phyloP scores from a whole-genome alignment of 30 jellyfish, hydroid and myxozoan genomes.

The Phacellophora camtschatica region DNA sequence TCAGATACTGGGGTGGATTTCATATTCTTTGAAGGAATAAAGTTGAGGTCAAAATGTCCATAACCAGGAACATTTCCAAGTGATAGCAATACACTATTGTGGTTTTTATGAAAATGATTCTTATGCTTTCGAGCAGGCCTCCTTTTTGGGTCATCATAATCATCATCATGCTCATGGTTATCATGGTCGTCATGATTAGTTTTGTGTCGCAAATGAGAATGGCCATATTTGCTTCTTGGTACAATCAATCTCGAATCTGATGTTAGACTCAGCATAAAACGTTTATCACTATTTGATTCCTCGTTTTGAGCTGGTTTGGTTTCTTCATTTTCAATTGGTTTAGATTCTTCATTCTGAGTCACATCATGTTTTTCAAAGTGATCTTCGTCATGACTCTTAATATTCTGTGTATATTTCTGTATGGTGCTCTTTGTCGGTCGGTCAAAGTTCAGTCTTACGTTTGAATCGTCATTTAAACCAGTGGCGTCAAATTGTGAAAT shows the following conservation, averaged over 20 bases:
- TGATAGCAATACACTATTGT: not conserved
- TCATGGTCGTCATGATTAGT: not conserved
- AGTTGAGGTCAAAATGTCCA: conserved; percentile 1
- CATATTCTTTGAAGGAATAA: not conserved
- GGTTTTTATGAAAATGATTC: not conserved
- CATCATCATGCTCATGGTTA: not conserved
- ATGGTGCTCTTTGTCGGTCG: conserved; percentile 43
- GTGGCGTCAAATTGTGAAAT: not conserved
- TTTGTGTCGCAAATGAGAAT: not conserved
- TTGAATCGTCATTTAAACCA: not conserved
- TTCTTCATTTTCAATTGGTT: not conserved
- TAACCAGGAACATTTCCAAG: not conserved
- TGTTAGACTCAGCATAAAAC: conserved; percentile 22
- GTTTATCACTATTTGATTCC: not conserved
- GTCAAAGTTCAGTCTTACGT: not conserved
- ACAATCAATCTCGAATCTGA: not conserved
- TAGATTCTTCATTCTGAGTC: not conserved
- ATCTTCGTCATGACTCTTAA: not conserved
- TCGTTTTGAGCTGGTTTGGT: not conserved
- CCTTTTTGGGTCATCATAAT: not conserved
- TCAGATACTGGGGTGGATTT: not conserved
- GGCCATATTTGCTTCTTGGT: conserved; percentile 28
- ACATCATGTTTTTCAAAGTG: not conserved
- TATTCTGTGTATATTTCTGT: not conserved
- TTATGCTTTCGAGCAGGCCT: conserved; percentile 15